These are phyloP conservation scores for Scleropages formosus DNA, from an alignment of 2,797 vertebrate genomes.

Conservation along the genomic window DNA sequence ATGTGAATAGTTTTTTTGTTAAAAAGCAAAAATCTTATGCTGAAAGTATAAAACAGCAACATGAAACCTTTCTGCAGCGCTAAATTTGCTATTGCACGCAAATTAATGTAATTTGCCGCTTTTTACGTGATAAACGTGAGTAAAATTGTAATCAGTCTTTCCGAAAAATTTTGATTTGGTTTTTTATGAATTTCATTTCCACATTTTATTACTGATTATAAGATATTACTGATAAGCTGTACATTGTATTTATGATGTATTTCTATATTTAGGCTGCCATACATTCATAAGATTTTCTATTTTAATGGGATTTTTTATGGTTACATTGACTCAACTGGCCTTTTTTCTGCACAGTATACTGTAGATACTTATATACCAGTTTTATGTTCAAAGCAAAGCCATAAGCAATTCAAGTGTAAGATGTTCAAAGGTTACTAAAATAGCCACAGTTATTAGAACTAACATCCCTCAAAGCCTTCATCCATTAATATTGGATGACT, in stretches of 20 bases:
- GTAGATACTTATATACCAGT: slow-evolving; percentile 9
- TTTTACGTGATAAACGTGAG: no score
- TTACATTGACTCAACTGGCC: slow-evolving; percentile 4
- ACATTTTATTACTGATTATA: no score
- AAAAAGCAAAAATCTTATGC: neutral
- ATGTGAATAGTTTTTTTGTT: slow-evolving; percentile 1
- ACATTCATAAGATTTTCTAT: slow-evolving; percentile 9
- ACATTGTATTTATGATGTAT: neutral
- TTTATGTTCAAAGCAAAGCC: slow-evolving; percentile 23
- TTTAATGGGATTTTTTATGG: slow-evolving; percentile 23
- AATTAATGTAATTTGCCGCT: no score
- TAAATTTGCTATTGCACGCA: no score
- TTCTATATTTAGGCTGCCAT: no score
- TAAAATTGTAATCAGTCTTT: no score
- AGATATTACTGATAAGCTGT: neutral
- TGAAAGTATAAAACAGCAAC: neutral
- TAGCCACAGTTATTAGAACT: slow-evolving; percentile 8
- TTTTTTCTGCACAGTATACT: slow-evolving; percentile 7
- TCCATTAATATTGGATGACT: slow-evolving; percentile 26
- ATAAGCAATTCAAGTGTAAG: slow-evolving; percentile 24
- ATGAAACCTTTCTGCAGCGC: no score
- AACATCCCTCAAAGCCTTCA: slow-evolving; percentile 7
- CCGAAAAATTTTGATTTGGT: no score
- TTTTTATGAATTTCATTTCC: no score
- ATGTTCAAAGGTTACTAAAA: slow-evolving; percentile 27